A percentile compares a stretch with the other conserved stretches of the same genome.
Conservation (phyloP, 2,797 vertebrate species). For the Ctenochaetus hawaiiensis region DNA sequence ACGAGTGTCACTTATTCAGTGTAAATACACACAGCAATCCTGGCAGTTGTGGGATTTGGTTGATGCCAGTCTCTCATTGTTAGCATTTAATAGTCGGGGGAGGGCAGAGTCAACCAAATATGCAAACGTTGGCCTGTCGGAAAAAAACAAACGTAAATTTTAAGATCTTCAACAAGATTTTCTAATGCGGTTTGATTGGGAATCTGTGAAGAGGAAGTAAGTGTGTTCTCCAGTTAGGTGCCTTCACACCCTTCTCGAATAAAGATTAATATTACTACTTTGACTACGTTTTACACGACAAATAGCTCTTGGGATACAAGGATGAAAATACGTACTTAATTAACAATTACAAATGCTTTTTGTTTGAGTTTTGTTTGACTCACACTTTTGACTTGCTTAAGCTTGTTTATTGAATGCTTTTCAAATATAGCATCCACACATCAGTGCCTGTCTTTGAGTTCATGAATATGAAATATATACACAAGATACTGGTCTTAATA, state of each 20-base stretch:
- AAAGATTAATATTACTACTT: slow-evolving; percentile 11
- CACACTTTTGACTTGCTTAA: not conserved
- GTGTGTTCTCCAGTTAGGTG: slow-evolving; percentile 26
- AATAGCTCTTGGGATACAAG: not conserved
- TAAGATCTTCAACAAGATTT: slow-evolving; percentile 20
- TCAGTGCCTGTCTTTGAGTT: not conserved
- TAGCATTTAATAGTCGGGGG: not conserved
- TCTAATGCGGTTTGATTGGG: slow-evolving; percentile 9
- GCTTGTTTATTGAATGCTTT: not conserved
- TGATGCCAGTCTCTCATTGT: not conserved
- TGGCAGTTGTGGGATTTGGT: not conserved
- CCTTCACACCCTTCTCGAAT: slow-evolving; percentile 3
- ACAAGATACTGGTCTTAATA: not conserved
- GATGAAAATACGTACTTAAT: not conserved
- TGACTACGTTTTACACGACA: not conserved
- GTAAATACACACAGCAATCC: slow-evolving; percentile 3
- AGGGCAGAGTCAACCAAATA: slow-evolving; percentile 1
- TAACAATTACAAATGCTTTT: not conserved
- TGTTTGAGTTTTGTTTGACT: not conserved
- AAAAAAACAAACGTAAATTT: not conserved
- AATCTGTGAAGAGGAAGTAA: slow-evolving; percentile 31
- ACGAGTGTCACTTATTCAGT: slow-evolving; percentile 13
- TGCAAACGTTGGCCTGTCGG: slow-evolving; percentile 3
- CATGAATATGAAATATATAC: not conserved
- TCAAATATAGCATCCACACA: not conserved